Conservation (phyloP, 2,888 invertebrate genomes). For the Napeogenes sylphis region DNA sequence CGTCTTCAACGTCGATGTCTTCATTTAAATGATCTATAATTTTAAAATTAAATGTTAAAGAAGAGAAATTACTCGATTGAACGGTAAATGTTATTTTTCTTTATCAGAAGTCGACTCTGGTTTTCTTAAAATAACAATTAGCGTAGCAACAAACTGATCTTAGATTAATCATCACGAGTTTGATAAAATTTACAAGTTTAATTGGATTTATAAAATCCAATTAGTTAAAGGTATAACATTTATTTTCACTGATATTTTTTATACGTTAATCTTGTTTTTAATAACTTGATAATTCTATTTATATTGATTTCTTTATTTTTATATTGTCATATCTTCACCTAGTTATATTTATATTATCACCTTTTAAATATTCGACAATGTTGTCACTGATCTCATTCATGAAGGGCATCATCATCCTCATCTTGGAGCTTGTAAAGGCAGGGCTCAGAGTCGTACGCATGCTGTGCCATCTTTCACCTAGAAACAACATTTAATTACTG, state of each 20-base stretch:
- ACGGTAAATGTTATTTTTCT: not conserved
- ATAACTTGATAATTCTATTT: conserved; percentile 14
- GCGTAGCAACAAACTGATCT: not conserved
- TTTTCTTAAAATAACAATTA: not conserved
- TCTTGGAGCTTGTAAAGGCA: conserved; percentile 77
- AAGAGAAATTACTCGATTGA: not conserved
- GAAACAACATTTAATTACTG: not conserved
- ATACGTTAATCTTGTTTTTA: too few relatives aligned
- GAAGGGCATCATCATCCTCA: conserved; percentile 72
- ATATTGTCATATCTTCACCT: not conserved
- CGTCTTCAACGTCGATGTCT: conserved; percentile 63
- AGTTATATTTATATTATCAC: conserved; percentile 33
- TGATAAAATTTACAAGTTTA: conserved; percentile 18
- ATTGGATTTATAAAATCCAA: conserved; percentile 10
- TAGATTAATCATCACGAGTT: not conserved
- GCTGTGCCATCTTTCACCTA: conserved; percentile 71
- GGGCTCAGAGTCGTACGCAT: conserved; percentile 72
- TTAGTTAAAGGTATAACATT: too few relatives aligned
- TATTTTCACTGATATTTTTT: too few relatives aligned
- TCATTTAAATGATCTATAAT: conserved; percentile 39
- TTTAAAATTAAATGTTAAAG: not conserved
- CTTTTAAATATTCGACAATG: conserved; percentile 48
- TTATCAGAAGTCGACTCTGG: not conserved
- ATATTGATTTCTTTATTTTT: not conserved
- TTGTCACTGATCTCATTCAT: conserved; percentile 58